Base-by-base conservation (phyloP, 2,113 vertebrate genomes). In the Grammomys surdaster region DNA sequence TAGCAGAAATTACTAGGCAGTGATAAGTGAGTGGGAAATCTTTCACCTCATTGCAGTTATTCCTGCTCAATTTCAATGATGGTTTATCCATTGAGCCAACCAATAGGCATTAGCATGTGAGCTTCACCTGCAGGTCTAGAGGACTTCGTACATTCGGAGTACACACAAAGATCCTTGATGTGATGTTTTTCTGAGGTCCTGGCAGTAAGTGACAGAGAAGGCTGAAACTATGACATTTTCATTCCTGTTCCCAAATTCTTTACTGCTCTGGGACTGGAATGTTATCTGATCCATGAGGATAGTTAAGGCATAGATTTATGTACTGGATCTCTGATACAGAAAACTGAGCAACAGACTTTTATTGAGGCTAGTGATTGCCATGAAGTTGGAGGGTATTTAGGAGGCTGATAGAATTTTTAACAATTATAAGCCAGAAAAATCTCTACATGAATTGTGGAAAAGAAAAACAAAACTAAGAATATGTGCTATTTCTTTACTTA, bases 261-360 rank as follows among this genome's bases (percentile, higher is more conserved):
- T 60, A 82, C 28, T 63, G 82, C 13, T 31, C 19, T 88, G 40
- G 69, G 51, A 43, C 7, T 54, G n/a, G 87, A 31, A 72, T 76
- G 46, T n/a, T 46, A 72, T 65, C 67, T 90, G 16, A 58, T 85
- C 43, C 72, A 95, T 33, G 70, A 54, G 19, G 13, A 88, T 46
- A 84, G 84, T 48, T 80, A 36, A 72, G 12, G 88, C 40, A 63
- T 51, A 31, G 85, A 77, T 88, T 93, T 28, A 48, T 88, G 63
- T 90, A 95, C 28, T 90, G 84, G 48, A 80, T 93, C 76, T 84
- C n/a, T 92, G 65, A 69, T 48, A 90, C 5, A 63, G 76, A 92
- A 94, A 94, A 91, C 7, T 72, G 19, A 96, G n/a, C 33, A 46
- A 87, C 40, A 0, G 0, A 76, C 89, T 97, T 93, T 93, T 86